These are phyloP conservation scores for Polypedilum vanderplanki DNA, from an alignment of 1,140 invertebrate genomes.

Conservation along the genomic window DNA sequence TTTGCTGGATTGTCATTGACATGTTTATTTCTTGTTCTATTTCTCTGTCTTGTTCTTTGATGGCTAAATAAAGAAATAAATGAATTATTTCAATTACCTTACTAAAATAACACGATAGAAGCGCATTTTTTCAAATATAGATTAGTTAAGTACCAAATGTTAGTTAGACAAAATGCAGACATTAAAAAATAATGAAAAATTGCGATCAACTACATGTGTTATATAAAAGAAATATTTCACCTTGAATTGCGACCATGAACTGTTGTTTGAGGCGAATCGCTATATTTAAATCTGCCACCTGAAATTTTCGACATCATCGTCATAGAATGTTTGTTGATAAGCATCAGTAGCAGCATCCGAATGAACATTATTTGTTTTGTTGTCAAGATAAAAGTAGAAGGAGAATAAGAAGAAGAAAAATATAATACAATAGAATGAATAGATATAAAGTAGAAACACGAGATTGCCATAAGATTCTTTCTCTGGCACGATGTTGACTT, in stretches of 20 bases:
- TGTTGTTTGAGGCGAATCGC: slow-evolving; percentile 15
- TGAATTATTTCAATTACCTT: too few relatives aligned
- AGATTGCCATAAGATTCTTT: slow-evolving; percentile 1
- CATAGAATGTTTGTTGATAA: background rate
- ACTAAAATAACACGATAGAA: too few relatives aligned
- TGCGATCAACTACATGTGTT: too few relatives aligned
- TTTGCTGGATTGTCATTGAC: slow-evolving; percentile 28
- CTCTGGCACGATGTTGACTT: background rate
- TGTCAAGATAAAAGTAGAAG: background rate
- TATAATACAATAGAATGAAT: too few relatives aligned
- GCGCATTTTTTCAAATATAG: too few relatives aligned
- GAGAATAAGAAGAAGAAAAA: background rate
- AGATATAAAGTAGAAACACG: background rate
- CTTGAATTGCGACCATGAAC: slow-evolving; percentile 17
- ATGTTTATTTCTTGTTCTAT: slow-evolving; percentile 15
- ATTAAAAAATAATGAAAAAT: too few relatives aligned
- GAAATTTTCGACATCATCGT: background rate
- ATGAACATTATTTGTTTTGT: slow-evolving; percentile 8
- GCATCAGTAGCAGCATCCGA: background rate
- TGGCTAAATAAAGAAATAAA: slow-evolving; percentile 14
- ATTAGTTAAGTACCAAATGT: too few relatives aligned
- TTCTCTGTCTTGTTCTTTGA: background rate
- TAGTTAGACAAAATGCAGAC: too few relatives aligned
- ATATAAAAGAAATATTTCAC: background rate
- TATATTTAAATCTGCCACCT: slow-evolving; percentile 23